Conservation (phyloP, 2,888 invertebrate genomes). For the Incurvaria masculella region DNA sequence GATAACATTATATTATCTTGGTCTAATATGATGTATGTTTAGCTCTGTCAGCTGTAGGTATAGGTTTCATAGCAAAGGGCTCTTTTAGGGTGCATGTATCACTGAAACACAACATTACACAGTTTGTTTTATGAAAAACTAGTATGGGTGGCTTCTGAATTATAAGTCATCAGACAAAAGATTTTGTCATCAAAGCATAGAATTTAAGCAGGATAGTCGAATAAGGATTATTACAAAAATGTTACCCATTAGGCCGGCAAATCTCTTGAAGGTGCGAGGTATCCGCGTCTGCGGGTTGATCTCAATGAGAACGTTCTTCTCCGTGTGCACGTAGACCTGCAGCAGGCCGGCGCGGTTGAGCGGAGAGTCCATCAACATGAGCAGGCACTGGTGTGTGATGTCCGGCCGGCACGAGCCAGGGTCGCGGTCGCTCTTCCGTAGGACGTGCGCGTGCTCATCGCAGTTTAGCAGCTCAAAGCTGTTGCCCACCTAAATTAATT, state of each 20-base stretch:
- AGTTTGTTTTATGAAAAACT: no score
- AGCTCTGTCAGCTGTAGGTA: no score
- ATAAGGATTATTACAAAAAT: no score
- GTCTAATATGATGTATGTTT: no score
- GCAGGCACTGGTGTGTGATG: slow-evolving; percentile 94
- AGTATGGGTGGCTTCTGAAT: no score
- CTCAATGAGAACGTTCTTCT: slow-evolving; percentile 91
- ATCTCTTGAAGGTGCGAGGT: slow-evolving; percentile 94
- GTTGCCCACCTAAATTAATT: slow-evolving; percentile 78
- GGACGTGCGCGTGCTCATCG: slow-evolving; percentile 84
- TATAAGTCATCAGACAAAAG: no score
- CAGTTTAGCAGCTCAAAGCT: slow-evolving; percentile 90
- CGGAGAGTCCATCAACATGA: slow-evolving; percentile 98
- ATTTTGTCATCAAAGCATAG: neutral
- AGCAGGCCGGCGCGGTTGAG: slow-evolving; percentile 92
- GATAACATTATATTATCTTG: no score
- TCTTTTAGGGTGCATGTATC: no score
- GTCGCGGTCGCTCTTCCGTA: slow-evolving; percentile 84
- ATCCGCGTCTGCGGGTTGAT: slow-evolving; percentile 96
- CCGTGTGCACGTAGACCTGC: slow-evolving; percentile 93
- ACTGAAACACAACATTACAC: no score
- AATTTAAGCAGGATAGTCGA: neutral
- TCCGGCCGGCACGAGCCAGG: slow-evolving; percentile 92
- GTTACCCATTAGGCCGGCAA: slow-evolving; percentile 93
- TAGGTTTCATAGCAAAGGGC: no score